These are phyloP conservation scores for Acipenser ruthenus DNA, from an alignment of 2,797 vertebrate genomes.

Conservation along the genomic window DNA sequence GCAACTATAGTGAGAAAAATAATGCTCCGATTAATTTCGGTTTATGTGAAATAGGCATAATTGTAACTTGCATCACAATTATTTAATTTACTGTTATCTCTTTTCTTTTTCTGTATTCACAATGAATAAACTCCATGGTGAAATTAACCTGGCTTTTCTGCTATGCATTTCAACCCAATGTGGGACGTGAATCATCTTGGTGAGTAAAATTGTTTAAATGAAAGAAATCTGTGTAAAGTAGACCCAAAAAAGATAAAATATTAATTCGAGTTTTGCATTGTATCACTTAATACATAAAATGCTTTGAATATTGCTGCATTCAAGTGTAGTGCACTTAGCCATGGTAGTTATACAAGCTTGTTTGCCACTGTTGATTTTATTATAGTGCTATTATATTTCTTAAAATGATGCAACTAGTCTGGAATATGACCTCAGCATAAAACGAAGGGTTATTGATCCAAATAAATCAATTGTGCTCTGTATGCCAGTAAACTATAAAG, in stretches of 20 bases:
- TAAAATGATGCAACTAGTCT: background rate
- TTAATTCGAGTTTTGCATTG: too few species aligned
- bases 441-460: constrained; percentile 14
- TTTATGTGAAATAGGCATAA: too few species aligned
- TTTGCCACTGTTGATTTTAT: too few species aligned
- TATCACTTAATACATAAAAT: too few species aligned
- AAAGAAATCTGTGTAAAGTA: background rate
- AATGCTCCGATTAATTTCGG: too few species aligned
- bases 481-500: constrained; percentile 12
- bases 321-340: too few species aligned
- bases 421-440: constrained; percentile 11
- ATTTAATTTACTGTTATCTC: background rate
- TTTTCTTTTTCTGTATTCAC: background rate
- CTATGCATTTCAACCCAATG: background rate
- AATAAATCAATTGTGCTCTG: constrained; percentile 14
- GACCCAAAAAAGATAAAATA: background rate
- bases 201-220: background rate
- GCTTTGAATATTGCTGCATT: too few species aligned
- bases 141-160: background rate
- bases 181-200: background rate
- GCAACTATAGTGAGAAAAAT: too few species aligned
- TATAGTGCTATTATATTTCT: background rate
- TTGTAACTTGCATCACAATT: background rate
- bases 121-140: background rate
- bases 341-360: too few species aligned